phyloP scores from a whole-genome alignment of 2,113 vertebrate genomes.

The Scytalopus superciliaris region DNA sequence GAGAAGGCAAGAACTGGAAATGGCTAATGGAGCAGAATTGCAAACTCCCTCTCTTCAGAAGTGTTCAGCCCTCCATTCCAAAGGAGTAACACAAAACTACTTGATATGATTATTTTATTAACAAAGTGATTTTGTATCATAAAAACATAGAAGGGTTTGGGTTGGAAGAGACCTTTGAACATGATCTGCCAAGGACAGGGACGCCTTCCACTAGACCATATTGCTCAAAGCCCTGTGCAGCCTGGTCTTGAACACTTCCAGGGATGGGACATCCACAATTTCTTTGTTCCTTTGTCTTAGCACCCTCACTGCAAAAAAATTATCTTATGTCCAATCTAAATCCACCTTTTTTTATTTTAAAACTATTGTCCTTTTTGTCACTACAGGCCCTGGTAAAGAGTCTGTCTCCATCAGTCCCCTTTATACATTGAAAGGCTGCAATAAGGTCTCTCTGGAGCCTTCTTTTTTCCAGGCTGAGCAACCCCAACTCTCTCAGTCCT shows the following conservation, averaged over 20 bases:
- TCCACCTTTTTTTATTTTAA: neutral
- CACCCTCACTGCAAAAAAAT: rapidly evolving
- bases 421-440: neutral
- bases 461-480: neutral
- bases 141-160: neutral
- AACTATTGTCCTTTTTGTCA: neutral
- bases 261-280: neutral
- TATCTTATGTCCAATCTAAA: neutral
- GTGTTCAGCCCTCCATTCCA: neutral
- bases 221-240: neutral
- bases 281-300: neutral
- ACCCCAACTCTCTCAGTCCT: neutral
- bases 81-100: neutral
- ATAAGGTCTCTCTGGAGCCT: rapidly evolving
- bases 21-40: neutral
- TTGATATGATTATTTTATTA: neutral
- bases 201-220: neutral
- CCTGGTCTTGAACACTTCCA: neutral
- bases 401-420: neutral
- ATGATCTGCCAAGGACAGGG: neutral
- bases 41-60: neutral
- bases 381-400: neutral
- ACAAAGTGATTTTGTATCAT: neutral
- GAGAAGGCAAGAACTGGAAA: neutral
- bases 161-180: neutral